Percentiles rank a stretch among this genome's conserved stretches.
phyloP scores from a whole-genome alignment of 2,888 invertebrate genomes.

The Ophion costatus region DNA sequence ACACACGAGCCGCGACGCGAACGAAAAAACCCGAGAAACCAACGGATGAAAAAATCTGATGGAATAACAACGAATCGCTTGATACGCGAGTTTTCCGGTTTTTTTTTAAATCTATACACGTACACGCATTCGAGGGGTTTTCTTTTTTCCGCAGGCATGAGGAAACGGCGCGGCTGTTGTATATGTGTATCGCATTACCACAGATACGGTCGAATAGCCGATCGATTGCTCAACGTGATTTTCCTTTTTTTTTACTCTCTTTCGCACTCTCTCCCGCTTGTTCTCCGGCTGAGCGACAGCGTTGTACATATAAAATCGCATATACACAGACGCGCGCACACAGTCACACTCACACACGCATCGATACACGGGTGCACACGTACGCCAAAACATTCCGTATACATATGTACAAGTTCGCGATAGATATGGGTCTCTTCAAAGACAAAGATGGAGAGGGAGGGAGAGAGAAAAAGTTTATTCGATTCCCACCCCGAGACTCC shows the following conservation, averaged over 20 bases:
- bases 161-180: constrained; percentile 6
- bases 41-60: constrained; percentile 37
- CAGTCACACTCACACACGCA: constrained; percentile 24
- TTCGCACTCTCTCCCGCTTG: constrained; percentile 32
- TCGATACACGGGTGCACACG: constrained; percentile 28
- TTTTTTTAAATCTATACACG: constrained; percentile 39
- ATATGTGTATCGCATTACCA: constrained; percentile 59
- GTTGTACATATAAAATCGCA: constrained; percentile 46
- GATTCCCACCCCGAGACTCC: constrained; percentile 41
- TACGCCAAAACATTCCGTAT: constrained; percentile 37
- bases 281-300: constrained; percentile 49
- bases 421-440: constrained; percentile 28
- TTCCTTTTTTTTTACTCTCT: constrained; percentile 36
- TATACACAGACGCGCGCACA: constrained; percentile 36
- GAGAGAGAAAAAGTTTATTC: constrained; percentile 42
- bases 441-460: constrained; percentile 30
- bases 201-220: constrained; percentile 58
- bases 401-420: constrained; percentile 62
- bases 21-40: constrained; percentile 27
- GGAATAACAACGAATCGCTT: constrained; percentile 64
- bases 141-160: constrained; percentile 25
- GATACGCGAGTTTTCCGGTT: constrained; percentile 42
- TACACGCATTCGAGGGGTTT: constrained; percentile 23
- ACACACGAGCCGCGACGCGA: not conserved
- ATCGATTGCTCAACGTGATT: constrained; percentile 66